These are phyloP conservation scores for Montipora capitata DNA, from an alignment of 92 coral and sea anemone genomes.

Conservation along the genomic window DNA sequence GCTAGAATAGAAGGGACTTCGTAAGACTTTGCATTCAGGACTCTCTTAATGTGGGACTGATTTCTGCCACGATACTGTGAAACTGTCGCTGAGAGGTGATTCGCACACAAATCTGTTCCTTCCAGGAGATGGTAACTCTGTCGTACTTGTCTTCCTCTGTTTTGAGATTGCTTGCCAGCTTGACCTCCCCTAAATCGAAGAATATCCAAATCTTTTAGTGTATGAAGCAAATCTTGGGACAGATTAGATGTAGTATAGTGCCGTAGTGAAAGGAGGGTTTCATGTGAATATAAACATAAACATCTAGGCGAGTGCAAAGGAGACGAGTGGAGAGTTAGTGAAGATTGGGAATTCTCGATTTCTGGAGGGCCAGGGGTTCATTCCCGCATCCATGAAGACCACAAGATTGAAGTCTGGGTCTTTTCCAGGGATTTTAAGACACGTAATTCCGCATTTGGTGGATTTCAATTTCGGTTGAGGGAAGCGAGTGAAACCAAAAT, in stretches of 20 bases:
- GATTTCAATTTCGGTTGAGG: too few relatives aligned
- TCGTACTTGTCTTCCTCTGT: constrained; percentile 12
- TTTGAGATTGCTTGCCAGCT: constrained; percentile 51
- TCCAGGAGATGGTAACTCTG: not conserved
- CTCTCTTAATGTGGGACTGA: too few relatives aligned
- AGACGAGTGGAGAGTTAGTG: constrained; percentile 25
- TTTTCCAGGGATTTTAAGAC: constrained; percentile 30
- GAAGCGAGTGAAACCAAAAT: too few relatives aligned
- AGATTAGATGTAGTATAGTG: constrained; percentile 48
- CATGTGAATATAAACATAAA: constrained; percentile 35
- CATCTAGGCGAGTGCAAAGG: constrained; percentile 30
- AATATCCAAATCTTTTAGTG: constrained; percentile 53
- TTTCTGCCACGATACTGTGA: too few relatives aligned
- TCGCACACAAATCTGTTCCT: constrained; percentile 11
- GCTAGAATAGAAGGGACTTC: too few relatives aligned
- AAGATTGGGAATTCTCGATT: constrained; percentile 19
- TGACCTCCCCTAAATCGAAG: constrained; percentile 65
- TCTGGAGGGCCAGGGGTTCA: constrained; percentile 46
- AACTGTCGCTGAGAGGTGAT: not conserved
- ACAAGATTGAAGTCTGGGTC: constrained; percentile 52
- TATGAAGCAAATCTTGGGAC: constrained; percentile 62
- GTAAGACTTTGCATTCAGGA: too few relatives aligned
- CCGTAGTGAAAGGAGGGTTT: constrained; percentile 51
- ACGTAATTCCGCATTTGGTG: too few relatives aligned
- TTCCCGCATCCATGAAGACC: constrained; percentile 35